Conservation (phyloP, 2,113 vertebrate genomes). For the Pelobates fuscus region DNA sequence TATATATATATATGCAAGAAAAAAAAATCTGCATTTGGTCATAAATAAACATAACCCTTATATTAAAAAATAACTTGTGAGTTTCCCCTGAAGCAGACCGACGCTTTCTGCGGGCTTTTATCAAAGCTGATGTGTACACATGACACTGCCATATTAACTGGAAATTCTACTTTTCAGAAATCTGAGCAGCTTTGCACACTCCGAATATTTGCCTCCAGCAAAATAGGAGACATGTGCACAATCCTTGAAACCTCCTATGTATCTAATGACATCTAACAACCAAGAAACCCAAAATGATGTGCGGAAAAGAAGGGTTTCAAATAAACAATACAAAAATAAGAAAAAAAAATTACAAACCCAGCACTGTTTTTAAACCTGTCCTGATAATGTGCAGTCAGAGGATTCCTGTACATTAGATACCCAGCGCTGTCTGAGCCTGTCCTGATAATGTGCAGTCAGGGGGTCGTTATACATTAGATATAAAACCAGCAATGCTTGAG, state of each 20-base stretch:
- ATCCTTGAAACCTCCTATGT: conserved; percentile 24
- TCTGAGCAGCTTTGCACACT: conserved; percentile 38
- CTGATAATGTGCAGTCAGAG: too few species aligned
- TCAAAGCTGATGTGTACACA: conserved; percentile 25
- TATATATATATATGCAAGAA: neutral
- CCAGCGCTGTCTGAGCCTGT: too few species aligned
- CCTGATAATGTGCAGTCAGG: too few species aligned
- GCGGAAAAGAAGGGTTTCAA: too few species aligned
- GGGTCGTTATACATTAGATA: too few species aligned
- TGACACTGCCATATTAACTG: conserved; percentile 34
- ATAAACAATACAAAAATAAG: neutral
- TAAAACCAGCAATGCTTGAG: too few species aligned
- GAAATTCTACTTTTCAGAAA: conserved; percentile 40
- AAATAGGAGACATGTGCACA: conserved; percentile 25
- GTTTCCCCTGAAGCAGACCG: conserved; percentile 25
- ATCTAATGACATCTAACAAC: conserved; percentile 3
- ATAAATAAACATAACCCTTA: conserved; percentile 37
- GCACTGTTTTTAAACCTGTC: too few species aligned
- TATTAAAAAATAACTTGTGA: conserved; percentile 33
- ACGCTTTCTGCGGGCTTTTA: conserved; percentile 6
- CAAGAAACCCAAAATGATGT: conserved; percentile 1
- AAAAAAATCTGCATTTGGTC: conserved; percentile 23
- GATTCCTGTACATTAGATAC: too few species aligned
- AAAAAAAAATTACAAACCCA: too few species aligned
- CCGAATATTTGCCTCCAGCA: conserved; percentile 35